phyloP scores from a whole-genome alignment of 1,140 invertebrate genomes.

The Dreissena rostriformis region DNA sequence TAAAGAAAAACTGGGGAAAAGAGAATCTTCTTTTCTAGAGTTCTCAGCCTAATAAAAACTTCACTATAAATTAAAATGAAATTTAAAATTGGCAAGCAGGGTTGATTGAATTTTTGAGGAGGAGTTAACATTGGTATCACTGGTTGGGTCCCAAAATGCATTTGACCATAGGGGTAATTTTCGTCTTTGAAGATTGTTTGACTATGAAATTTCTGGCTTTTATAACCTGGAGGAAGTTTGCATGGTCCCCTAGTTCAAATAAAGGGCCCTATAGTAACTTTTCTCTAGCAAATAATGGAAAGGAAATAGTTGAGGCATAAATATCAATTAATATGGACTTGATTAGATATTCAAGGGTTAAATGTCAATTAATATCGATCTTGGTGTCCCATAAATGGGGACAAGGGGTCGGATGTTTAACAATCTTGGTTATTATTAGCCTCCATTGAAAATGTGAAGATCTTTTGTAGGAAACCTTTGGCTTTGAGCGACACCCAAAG shows the following conservation, averaged over 20 bases:
- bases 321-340: conserved; percentile 1
- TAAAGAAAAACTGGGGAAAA: no score
- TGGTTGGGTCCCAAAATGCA: not conserved
- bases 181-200: conserved; percentile 1
- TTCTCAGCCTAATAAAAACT: conserved; percentile 35
- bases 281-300: not conserved
- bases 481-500: no score
- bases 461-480: no score
- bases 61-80: conserved; percentile 54
- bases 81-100: conserved; percentile 33
- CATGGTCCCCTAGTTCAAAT: not conserved
- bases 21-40: no score
- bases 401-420: no score
- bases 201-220: not conserved
- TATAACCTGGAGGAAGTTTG: not conserved
- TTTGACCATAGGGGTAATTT: not conserved
- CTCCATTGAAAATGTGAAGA: no score
- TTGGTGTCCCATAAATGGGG: no score
- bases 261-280: not conserved
- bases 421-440: no score
- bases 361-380: no score
- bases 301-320: conserved; percentile 9
- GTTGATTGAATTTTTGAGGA: conserved; percentile 30
- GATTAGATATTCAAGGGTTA: not conserved
- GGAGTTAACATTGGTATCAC: not conserved